Base-by-base conservation (phyloP, 2,888 invertebrate species). In the Drosophila prolongata region DNA sequence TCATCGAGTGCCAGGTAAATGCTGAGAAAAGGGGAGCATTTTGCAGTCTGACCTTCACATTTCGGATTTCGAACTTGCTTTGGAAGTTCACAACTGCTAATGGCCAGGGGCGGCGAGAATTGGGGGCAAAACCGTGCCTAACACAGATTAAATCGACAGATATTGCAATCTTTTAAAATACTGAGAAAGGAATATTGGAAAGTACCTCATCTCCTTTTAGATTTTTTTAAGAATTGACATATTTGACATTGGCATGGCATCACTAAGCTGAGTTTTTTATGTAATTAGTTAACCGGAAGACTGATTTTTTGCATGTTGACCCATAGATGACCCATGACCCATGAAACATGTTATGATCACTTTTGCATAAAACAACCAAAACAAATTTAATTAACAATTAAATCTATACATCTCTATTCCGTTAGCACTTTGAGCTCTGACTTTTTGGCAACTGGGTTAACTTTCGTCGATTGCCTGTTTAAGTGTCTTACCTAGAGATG, bases 1-100 rank as follows among this genome's bases (percentile, higher is more conserved):
- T 71, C 70, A 57, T 76, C 43, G 61, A 80, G 74, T 76, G 60
- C 43, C 70, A 64, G 64, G 58, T 54, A 46, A 53, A 52, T 38
- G 16, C 19, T 37, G 27, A n/a, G 61, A 49, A 30, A 44, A 16
- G 62, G 62, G 60, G 62, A 60, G 62, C 62, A 64, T 64, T 60
- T 43, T 49, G 62, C 62, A 42, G 13, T 14, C 24, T 43, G 76
- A 77, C 76, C 79, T 77, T 79, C 72, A 43, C 27, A 42, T 46
- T 44, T 54, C 50, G 56, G 71, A 69, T 55, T 75, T 75, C 59
- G 14, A 34, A 34, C 30, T 47, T 34, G 34, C 10, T 9, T 11
- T 34, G 9, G 14, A 34, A 47, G 75, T 64, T 49, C 50, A 10
- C 10, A 3, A 13, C 1, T 43, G 13, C 1, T 13, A 24, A 43